Base-by-base conservation (phyloP, 1,140 invertebrate genomes). In the Zaprionus nigranus region DNA sequence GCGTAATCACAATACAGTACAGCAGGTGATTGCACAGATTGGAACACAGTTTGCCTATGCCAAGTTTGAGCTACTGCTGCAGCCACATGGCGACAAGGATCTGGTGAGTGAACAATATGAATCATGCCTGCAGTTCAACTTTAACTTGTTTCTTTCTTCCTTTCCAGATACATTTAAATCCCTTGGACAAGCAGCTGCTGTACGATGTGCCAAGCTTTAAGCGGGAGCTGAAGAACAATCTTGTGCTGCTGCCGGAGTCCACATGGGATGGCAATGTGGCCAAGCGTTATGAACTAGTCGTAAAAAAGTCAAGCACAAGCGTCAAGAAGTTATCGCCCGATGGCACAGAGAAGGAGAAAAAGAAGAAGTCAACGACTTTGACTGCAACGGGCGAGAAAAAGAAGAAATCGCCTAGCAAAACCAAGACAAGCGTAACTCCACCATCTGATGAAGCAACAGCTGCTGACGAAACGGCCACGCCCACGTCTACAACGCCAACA, bases 11-110 rank as follows among this genome's bases (percentile, higher is more conserved):
- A 93, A 92, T 36, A 93, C 93, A 9, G 93, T 94, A 13, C 84
- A 87, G 34, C 92, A 93, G 38, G 82, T 95, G 6, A 93, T 95
- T 30, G 79, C 92, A 24, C 93, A 95, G 53, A 94, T 95, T 63
- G 93, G 92, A 46, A 93, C 93, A 46, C 92, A 93, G 58, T 94
- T 93, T 81, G 85, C 93, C 9, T 95, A 95, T 79, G 92, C 93
- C n/a, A 90, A 92, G 11, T 94, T 94, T 56, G 93, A 93, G 61
- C 94, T 95, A 67, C 90, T 92, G n/a, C 60, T 92, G 28, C 91
- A 92, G 61, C 91, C 92, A 0, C 69, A 82, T 28, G 77, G 73
- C 0, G 81, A 88, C 30, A 90, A 90, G 64, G 68, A 86, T 68
- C 46, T 90, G 80, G 91, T 92, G 28, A 75, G 80, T 63, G 3